phyloP scores from a whole-genome alignment of 2,888 invertebrate species.

The Teleiodes luculella region DNA sequence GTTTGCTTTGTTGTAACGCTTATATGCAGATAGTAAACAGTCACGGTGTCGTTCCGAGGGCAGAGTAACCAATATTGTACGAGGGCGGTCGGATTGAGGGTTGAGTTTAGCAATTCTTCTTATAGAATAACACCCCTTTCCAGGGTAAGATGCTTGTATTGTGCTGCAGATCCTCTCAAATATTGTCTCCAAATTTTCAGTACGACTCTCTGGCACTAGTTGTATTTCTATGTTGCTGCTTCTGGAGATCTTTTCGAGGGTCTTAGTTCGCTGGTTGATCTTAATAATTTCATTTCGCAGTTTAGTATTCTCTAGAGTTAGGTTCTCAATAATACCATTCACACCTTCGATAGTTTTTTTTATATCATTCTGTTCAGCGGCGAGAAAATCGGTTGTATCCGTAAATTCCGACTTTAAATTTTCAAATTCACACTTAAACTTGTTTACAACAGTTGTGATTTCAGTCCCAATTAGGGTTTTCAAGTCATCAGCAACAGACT shows the following conservation, averaged over 20 bases:
- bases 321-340: background rate
- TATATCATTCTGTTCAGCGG: constrained; percentile 14
- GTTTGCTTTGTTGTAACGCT: background rate
- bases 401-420: background rate
- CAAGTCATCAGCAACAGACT: background rate
- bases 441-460: background rate
- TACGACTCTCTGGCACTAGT: background rate
- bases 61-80: background rate
- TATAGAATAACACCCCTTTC: background rate
- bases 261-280: constrained; percentile 11
- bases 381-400: constrained; percentile 17
- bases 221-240: constrained; percentile 4
- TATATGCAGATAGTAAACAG: background rate
- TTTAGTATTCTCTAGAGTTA: constrained; percentile 3
- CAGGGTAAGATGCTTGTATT: background rate
- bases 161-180: background rate
- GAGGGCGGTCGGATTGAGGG: background rate
- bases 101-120: background rate
- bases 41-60: background rate
- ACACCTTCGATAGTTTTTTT: constrained; percentile 1
- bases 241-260: constrained; percentile 18
- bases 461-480: background rate
- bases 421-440: background rate
- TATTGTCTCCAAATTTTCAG: background rate
- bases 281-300: constrained; percentile 4